phyloP scores from a whole-genome alignment of 2,888 invertebrate species.

The Linyphia triangularis region DNA sequence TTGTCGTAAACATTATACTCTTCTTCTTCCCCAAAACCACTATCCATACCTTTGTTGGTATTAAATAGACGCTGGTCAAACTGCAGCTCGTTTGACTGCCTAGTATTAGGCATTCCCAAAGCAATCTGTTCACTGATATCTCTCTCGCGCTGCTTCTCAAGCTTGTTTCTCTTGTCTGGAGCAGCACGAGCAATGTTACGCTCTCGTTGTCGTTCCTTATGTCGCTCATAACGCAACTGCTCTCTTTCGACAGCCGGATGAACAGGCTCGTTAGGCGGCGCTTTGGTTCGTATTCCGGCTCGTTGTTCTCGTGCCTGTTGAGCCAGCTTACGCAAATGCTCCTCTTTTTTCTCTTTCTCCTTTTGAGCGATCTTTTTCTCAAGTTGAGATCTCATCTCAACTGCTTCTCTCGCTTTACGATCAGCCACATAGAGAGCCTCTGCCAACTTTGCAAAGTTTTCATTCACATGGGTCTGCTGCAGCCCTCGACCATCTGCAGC shows the following conservation, averaged over 20 bases:
- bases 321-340: conserved; percentile 93
- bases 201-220: conserved; percentile 94
- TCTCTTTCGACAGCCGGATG: conserved; percentile 93
- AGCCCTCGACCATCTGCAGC: conserved; percentile 98
- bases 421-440: conserved; percentile 99
- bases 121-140: conserved; percentile 99
- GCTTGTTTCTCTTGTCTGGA: conserved; percentile 92
- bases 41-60: conserved; percentile 92
- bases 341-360: conserved; percentile 98
- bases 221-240: conserved; percentile 90
- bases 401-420: conserved; percentile 96
- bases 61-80: conserved; percentile 98
- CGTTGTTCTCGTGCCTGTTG: conserved; percentile 97
- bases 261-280: conserved; percentile 81
- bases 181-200: conserved; percentile 94
- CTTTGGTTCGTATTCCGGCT: conserved; percentile 86
- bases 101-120: conserved; percentile 92
- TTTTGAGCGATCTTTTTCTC: conserved; percentile 98
- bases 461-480: conserved; percentile 98
- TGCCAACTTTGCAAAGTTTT: conserved; percentile 98
- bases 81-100: conserved; percentile 87
- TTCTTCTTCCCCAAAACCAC: conserved; percentile 97
- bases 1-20: conserved; percentile 98
- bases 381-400: conserved; percentile 96
- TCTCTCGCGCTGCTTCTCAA: conserved; percentile 93